Conservation (phyloP, 2,113 vertebrate species). For the Calidris pygmaea region DNA sequence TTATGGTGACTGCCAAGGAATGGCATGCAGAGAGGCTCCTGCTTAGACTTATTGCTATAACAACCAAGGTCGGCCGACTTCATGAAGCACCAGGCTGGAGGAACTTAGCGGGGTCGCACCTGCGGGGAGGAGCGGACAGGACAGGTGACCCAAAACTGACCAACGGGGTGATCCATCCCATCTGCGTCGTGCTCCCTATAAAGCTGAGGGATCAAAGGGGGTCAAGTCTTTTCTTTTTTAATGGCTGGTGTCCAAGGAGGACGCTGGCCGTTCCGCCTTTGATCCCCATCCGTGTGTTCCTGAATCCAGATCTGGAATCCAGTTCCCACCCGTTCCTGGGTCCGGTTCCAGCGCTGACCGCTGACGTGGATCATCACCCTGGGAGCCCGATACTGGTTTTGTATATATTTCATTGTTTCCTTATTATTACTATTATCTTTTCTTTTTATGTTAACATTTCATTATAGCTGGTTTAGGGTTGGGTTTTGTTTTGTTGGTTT, state of each 20-base stretch:
- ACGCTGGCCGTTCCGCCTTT: neutral
- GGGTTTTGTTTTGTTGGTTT: neutral
- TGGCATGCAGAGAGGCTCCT: neutral
- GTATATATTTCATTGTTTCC: neutral
- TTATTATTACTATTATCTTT: neutral
- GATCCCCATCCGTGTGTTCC: neutral
- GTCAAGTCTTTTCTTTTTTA: neutral
- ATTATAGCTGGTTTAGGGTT: neutral
- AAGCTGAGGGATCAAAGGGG: neutral
- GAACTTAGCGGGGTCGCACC: neutral
- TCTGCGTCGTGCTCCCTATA: neutral
- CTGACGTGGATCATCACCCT: neutral
- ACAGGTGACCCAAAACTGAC: neutral
- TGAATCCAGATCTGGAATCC: neutral
- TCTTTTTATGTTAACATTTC: neutral
- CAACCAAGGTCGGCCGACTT: neutral
- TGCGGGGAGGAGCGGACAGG: neutral
- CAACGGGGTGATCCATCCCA: neutral
- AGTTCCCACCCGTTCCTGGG: neutral
- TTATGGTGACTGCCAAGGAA: neutral
- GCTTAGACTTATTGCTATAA: neutral
- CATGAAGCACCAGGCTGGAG: neutral
- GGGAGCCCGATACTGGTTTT: neutral
- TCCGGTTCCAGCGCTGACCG: neutral
- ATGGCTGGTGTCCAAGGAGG: neutral